Base-by-base conservation (phyloP, 2,113 vertebrate genomes). In the Pristiophorus japonicus region DNA sequence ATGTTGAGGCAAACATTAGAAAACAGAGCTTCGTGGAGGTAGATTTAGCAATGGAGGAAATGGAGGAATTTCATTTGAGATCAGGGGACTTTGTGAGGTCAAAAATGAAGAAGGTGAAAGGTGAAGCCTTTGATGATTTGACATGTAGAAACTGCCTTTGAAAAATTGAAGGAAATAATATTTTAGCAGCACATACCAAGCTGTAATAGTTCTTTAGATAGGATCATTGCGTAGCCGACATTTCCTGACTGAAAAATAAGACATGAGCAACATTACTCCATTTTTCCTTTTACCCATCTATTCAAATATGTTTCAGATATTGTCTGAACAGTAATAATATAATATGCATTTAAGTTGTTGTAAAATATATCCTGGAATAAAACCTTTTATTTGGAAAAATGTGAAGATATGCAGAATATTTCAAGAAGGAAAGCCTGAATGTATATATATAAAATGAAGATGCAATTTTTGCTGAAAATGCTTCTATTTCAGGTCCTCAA, bases 141-240 rank as follows among this genome's bases (percentile, higher is more conserved):
- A 51, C 63, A 96, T 1, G n/a, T 11, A 63, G 30, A 84, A 95
- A 47, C 55, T 4, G 8, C 42, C 42, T 45, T 12, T 45, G 62
- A 65, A 66, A 59, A 11, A 47, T 6, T n/a, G 55, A 65, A 67
- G 62, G 10, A 55, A 34, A 47, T 34, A 10, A n/a, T 66, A 95
- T 38, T 96, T 95, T 94, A 87, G 67, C 16, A 24, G 95, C 96
- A 96, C 96, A 27, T 98, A 99, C 99, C 98, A 0, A 98, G 97
- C 96, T 96, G 98, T 81, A 99, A 98, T 94, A 99, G 97, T 96
- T 99, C 99, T 96, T 96, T 97, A 96, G 99, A 99, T 67, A 99
- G 97, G 96, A 97, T 98, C 96, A 99, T 97, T 47, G 99, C 99
- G 0, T 97, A 96, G 0, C 98, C 98, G 95, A 99, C 91, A 51